These are phyloP conservation scores for Diglossa cyanea DNA, from an alignment of 2,797 vertebrate genomes.

Conservation along the genomic window DNA sequence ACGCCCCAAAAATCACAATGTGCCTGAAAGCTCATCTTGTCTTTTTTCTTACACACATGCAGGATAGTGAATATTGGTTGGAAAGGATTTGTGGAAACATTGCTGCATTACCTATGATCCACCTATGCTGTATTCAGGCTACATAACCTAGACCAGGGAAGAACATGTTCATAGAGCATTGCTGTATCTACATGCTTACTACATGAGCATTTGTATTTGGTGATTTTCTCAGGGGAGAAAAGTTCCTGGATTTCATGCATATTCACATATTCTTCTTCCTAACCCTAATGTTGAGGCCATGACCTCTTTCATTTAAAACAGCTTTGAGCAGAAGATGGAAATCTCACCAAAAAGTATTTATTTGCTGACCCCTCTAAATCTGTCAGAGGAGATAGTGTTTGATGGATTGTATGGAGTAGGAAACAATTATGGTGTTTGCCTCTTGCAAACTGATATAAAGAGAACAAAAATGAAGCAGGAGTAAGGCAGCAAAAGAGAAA, in stretches of 20 bases:
- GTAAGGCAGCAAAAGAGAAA: neutral
- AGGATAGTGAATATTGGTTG: neutral
- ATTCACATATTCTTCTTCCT: neutral
- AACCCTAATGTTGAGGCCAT: neutral
- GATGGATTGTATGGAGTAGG: constrained; percentile 11
- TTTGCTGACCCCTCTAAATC: constrained; percentile 1
- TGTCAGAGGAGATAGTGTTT: constrained; percentile 28
- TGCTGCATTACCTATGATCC: neutral
- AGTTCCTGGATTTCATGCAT: neutral
- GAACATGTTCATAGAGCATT: neutral
- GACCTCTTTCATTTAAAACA: constrained; percentile 5
- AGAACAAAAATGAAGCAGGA: neutral
- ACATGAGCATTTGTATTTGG: neutral
- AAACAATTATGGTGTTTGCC: neutral
- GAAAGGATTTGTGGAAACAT: neutral
- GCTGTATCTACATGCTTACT: neutral
- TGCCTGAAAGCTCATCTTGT: neutral
- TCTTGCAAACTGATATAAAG: neutral
- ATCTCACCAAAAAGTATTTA: constrained; percentile 1
- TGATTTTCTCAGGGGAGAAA: neutral
- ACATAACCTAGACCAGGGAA: neutral
- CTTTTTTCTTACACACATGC: neutral
- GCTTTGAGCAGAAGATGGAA: constrained; percentile 9
- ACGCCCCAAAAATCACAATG: neutral
- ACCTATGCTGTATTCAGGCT: neutral